Evolutionary conservation across 2,113 vertebrate genomes (phyloP).

Genomic region (Porphyrio hochstetteri): DNA sequence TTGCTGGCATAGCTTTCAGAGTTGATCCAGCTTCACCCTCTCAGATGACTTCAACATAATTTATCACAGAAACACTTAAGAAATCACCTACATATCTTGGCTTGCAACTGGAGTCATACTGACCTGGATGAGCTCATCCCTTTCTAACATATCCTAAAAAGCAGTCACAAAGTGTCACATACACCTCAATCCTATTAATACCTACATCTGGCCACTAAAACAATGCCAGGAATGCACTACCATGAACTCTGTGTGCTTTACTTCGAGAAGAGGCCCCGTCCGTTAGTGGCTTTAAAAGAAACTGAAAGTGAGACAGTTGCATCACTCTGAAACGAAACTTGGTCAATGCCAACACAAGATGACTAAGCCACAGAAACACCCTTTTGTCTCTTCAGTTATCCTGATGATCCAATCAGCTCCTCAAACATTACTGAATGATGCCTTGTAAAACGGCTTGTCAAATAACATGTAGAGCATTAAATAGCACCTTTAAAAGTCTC

Average conservation of each 20-base stretch:
- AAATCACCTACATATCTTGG: neutral
- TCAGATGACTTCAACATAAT: neutral
- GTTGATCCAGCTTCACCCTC: neutral
- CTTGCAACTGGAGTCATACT: neutral
- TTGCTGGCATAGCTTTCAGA: neutral
- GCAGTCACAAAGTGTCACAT: neutral
- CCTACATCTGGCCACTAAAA: neutral
- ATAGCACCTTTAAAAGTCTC: neutral
- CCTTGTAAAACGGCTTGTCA: neutral
- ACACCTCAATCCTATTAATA: neutral
- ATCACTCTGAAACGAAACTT: slow-evolving; percentile 20
- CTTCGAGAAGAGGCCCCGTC: neutral
- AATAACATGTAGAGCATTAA: neutral
- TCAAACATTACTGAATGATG: neutral
- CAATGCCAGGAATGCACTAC: neutral
- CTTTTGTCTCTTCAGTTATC: neutral
- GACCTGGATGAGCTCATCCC: neutral
- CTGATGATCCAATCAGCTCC: neutral
- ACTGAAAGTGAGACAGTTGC: slow-evolving; percentile 12
- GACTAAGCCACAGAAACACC: slow-evolving; percentile 3
- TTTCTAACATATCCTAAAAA: neutral
- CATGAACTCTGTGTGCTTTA: neutral
- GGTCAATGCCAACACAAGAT: slow-evolving; percentile 2
- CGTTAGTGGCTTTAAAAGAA: neutral
- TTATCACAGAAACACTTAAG: neutral